Evolutionary conservation across 1,140 invertebrate genomes (phyloP).

Genomic region (Brachionus plicatilis): DNA sequence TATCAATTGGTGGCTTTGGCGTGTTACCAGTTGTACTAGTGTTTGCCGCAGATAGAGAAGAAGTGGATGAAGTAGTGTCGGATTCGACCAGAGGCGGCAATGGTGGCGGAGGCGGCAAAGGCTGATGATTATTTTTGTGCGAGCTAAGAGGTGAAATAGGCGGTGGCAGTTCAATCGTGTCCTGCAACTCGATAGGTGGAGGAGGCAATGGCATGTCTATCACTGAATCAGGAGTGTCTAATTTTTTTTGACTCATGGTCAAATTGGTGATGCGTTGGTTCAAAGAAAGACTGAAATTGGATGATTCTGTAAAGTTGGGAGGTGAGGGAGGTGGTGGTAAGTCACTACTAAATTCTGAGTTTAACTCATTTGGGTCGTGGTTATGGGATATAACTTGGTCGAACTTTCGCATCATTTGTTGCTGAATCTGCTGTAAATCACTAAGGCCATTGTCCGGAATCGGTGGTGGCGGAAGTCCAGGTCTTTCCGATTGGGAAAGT

Average conservation of each 20-base stretch:
- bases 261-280: neutral
- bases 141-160: neutral
- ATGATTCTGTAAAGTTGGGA: neutral
- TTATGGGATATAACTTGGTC: neutral
- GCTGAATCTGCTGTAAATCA: slow-evolving; percentile 35
- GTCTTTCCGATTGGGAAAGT: neutral
- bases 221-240: neutral
- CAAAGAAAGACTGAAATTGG: neutral
- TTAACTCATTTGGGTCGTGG: neutral
- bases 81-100: slow-evolving; percentile 21
- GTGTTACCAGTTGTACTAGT: neutral
- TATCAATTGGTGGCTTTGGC: neutral
- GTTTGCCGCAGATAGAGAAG: neutral
- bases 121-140: neutral
- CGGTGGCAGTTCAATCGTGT: neutral
- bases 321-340: slow-evolving; percentile 30
- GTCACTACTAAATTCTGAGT: neutral
- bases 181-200: neutral
- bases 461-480: slow-evolving; percentile 24
- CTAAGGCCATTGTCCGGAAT: neutral
- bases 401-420: slow-evolving; percentile 26
- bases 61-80: slow-evolving; percentile 27
- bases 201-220: slow-evolving; percentile 16
- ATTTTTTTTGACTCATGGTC: neutral
- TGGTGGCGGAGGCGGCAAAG: slow-evolving; percentile 26